Evolutionary conservation across 2,888 invertebrate genomes (phyloP), one percentile per base, ranked within the genome.

Genomic region (Isotomurus palustris): DNA sequence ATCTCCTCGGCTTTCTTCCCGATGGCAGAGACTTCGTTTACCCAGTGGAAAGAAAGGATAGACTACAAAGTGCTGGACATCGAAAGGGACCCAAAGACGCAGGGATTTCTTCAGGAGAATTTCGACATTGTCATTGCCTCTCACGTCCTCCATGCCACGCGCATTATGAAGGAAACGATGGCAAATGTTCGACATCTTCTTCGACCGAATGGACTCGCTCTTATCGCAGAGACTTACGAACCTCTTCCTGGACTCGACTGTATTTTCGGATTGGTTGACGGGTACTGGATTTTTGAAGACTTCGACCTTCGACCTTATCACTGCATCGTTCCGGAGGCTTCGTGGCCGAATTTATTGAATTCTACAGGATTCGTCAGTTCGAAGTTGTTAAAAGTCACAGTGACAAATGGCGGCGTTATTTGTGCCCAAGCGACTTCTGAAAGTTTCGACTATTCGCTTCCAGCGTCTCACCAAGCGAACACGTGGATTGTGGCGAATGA

Each of bases 1-100:
- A 64, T 64, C 38, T 64, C 60, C 2, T 56, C 55, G 10, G 43
- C 53, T 5, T 64, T 64, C 44, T 58, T 64, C 22, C 29, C 36
- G 8, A 10, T 14, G 8, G 32, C 32, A 8, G 14, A 10, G 32
- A 32, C 32, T 14, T 10, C 32, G 8, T 32, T 32, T 14, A 32
- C 8, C 8, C 14, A 8, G 8, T 32, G 14, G 8, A 14, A 8
- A 8, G 14, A 32, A 32, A 32, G 14, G 8, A 32, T 32, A 14
- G 14, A 32, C 5, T 51, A 32, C 32, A 53, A 58, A 43, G 32
- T 14, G 10, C 41, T 53, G 4, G 41, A 58, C 35, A 48, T 58
- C 14, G 58, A 58, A 8, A 17, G 8, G 21, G 58, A 58, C 25
- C 32, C 32, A 10, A 8, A 10, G 8, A 32, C 8, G 8, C 32